Conservation (phyloP, 2,797 vertebrate genomes). For the Enteromius anoplus region DNA sequence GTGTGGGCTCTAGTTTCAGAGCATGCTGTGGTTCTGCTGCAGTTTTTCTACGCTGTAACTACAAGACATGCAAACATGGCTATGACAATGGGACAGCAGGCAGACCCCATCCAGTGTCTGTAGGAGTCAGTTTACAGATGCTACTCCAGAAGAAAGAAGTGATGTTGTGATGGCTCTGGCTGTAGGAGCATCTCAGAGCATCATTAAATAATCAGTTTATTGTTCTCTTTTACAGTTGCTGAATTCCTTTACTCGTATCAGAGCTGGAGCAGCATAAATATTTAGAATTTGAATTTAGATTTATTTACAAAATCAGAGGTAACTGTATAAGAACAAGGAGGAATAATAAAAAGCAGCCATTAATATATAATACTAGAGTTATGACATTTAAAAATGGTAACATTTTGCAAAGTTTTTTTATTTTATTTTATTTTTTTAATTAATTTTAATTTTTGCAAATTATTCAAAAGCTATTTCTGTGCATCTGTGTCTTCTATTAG, state of each 20-base stretch:
- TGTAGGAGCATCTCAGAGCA: conserved; percentile 25
- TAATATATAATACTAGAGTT: neutral
- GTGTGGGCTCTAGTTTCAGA: conserved; percentile 58
- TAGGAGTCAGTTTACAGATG: conserved; percentile 79
- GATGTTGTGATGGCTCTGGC: conserved; percentile 43
- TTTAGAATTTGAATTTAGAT: conserved; percentile 11
- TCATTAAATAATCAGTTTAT: conserved; percentile 30
- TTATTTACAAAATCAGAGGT: neutral
- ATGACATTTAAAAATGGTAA: neutral
- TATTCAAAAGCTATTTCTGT: neutral
- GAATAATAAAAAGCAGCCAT: neutral
- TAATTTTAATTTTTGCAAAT: neutral
- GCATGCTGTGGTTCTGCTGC: conserved; percentile 64
- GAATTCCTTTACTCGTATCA: conserved; percentile 41
- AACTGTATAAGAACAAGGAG: neutral
- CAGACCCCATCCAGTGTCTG: conserved; percentile 59
- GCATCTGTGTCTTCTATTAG: too few relatives aligned
- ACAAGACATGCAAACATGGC: conserved; percentile 68
- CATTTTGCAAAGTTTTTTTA: neutral
- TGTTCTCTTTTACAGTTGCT: conserved; percentile 46
- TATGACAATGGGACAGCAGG: conserved; percentile 60
- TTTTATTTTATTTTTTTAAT: too few relatives aligned
- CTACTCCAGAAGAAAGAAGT: conserved; percentile 62
- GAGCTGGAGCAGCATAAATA: conserved; percentile 10
- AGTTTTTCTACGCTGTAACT: conserved; percentile 59